These are phyloP conservation scores for Meiosimyza decipiens DNA, from an alignment of 2,888 invertebrate species.

Conservation along the genomic window DNA sequence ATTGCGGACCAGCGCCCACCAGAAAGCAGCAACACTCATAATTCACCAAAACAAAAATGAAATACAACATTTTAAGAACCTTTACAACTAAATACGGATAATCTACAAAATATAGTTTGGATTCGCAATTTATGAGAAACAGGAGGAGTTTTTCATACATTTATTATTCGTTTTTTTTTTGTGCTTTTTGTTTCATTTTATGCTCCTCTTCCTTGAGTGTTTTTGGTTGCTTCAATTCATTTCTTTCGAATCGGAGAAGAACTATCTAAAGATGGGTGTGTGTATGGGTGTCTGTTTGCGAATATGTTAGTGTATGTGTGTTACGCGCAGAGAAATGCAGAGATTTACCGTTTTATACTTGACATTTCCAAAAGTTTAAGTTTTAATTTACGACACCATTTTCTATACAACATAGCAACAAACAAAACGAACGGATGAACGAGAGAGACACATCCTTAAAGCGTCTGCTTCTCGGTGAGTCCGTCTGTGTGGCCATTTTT, in stretches of 20 bases:
- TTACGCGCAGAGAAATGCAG: constrained; percentile 48
- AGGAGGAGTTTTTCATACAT: constrained; percentile 54
- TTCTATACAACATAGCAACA: constrained; percentile 57
- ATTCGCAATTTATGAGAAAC: constrained; percentile 44
- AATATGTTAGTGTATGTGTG: constrained; percentile 45
- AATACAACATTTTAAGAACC: constrained; percentile 59
- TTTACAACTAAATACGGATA: constrained; percentile 64
- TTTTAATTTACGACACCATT: constrained; percentile 67
- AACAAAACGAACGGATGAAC: constrained; percentile 53
- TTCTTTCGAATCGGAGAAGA: constrained; percentile 40
- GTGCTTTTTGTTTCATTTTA: constrained; percentile 33
- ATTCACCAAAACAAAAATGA: constrained; percentile 49
- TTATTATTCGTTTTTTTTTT: constrained; percentile 46
- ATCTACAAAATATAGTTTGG: constrained; percentile 57
- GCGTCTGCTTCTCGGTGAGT: neutral
- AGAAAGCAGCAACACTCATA: constrained; percentile 12
- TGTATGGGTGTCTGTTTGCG: constrained; percentile 29
- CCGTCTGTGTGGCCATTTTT: constrained; percentile 11
- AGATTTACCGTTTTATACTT: constrained; percentile 68
- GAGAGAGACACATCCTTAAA: constrained; percentile 49
- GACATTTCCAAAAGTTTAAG: constrained; percentile 68
- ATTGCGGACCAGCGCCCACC: neutral
- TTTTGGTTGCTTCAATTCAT: constrained; percentile 43
- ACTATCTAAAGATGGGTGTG: constrained; percentile 32
- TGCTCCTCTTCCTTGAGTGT: constrained; percentile 20